These are phyloP conservation scores for Platanista minor DNA, from an alignment of 2,113 vertebrate genomes.

Conservation along the genomic window DNA sequence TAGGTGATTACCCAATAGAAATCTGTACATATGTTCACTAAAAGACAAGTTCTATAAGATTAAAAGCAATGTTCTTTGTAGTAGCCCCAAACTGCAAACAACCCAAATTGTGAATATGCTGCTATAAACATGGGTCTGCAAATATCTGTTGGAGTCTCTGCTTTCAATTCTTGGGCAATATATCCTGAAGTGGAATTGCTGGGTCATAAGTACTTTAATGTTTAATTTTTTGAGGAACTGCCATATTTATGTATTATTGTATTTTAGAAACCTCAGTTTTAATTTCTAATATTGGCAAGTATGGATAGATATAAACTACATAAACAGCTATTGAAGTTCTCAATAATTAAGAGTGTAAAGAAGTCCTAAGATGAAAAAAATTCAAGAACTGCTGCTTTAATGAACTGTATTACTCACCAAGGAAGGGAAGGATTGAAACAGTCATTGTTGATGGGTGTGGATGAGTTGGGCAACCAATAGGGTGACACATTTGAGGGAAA, in stretches of 20 bases:
- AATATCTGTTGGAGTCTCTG: not conserved
- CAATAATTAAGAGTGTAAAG: not conserved
- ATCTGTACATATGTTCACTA: not conserved
- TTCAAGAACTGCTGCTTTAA: not conserved
- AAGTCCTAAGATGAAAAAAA: not conserved
- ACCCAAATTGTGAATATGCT: not conserved
- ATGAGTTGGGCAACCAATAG: not conserved
- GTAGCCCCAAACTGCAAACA: not conserved
- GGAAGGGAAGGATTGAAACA: not conserved
- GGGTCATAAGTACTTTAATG: not conserved
- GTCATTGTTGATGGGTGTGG: not conserved
- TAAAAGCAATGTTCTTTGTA: not conserved
- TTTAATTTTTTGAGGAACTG: not conserved
- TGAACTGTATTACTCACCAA: not conserved
- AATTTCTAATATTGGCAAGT: not conserved
- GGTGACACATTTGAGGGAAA: too few relatives aligned
- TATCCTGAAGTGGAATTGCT: not conserved
- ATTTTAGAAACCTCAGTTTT: not conserved
- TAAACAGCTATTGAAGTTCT: not conserved
- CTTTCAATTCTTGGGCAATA: not conserved
- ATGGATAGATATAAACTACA: not conserved
- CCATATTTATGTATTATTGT: not conserved
- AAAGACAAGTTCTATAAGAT: not conserved
- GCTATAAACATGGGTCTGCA: not conserved
- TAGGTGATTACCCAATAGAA: not conserved